Evolutionary conservation across 2,113 vertebrate genomes (phyloP).

Genomic region (Ammospiza nelsoni): DNA sequence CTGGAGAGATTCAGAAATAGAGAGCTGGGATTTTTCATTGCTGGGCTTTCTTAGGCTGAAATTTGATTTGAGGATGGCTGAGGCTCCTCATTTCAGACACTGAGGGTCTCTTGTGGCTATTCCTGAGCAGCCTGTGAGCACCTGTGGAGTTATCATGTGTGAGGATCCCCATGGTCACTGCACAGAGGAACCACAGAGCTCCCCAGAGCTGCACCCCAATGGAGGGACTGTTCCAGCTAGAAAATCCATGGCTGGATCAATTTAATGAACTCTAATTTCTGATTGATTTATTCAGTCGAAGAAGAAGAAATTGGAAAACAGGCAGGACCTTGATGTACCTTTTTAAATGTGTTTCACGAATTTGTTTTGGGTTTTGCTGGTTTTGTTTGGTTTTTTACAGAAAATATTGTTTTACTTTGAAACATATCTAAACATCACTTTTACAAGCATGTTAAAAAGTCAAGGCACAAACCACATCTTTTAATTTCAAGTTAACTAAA

Average conservation of each 20-base stretch:
- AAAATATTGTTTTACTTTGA: not conserved
- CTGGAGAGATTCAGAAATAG: not conserved
- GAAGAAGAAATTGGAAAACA: not conserved
- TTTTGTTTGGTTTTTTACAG: not conserved
- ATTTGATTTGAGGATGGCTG: not conserved
- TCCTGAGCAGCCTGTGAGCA: not conserved
- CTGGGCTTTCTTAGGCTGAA: not conserved
- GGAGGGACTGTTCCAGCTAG: not conserved
- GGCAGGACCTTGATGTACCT: not conserved
- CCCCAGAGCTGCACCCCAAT: not conserved
- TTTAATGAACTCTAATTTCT: not conserved
- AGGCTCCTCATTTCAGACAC: not conserved
- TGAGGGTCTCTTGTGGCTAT: fast-evolving
- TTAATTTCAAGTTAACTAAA: not conserved
- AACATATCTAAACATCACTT: not conserved
- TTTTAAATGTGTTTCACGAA: not conserved
- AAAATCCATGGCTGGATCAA: not conserved
- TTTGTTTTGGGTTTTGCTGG: not conserved
- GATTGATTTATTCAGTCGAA: not conserved
- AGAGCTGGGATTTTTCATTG: not conserved
- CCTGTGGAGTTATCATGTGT: not conserved
- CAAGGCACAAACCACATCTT: not conserved
- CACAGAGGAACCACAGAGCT: not conserved
- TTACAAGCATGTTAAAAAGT: not conserved
- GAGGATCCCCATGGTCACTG: not conserved